Conservation (phyloP, 1,140 invertebrate genomes). For the Argopecten irradians region DNA sequence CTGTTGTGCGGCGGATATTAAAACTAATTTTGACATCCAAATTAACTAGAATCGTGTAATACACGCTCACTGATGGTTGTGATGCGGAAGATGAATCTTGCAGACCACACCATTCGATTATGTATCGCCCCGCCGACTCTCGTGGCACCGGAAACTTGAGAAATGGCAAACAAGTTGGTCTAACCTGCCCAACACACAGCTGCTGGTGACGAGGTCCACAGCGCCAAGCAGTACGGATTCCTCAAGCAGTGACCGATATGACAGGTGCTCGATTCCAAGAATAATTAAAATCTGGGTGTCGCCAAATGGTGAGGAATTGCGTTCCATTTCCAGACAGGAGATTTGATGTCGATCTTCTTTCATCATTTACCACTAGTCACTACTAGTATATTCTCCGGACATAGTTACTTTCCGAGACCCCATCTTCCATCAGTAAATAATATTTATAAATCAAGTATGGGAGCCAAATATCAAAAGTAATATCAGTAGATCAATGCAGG, state of each 20-base stretch:
- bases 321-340: neutral
- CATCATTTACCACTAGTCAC: too few relatives aligned
- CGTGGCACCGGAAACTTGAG: conserved; percentile 7
- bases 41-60: conserved; percentile 8
- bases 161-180: neutral
- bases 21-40: conserved; percentile 23
- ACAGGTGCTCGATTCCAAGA: neutral
- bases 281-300: neutral
- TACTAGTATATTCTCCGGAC: too few relatives aligned
- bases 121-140: conserved; percentile 1
- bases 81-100: neutral
- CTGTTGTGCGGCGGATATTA: neutral
- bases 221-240: neutral
- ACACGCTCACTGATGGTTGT: neutral
- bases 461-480: too few relatives aligned
- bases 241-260: neutral
- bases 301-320: neutral
- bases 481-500: too few relatives aligned
- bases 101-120: neutral
- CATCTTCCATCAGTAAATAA: too few relatives aligned
- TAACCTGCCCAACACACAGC: neutral
- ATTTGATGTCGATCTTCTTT: too few relatives aligned
- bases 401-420: too few relatives aligned
- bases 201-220: neutral
- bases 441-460: too few relatives aligned